Percentiles rank a stretch among this genome's conserved stretches.
phyloP scores from a whole-genome alignment of 2,888 invertebrate genomes.

The Galerucella pusilla region DNA sequence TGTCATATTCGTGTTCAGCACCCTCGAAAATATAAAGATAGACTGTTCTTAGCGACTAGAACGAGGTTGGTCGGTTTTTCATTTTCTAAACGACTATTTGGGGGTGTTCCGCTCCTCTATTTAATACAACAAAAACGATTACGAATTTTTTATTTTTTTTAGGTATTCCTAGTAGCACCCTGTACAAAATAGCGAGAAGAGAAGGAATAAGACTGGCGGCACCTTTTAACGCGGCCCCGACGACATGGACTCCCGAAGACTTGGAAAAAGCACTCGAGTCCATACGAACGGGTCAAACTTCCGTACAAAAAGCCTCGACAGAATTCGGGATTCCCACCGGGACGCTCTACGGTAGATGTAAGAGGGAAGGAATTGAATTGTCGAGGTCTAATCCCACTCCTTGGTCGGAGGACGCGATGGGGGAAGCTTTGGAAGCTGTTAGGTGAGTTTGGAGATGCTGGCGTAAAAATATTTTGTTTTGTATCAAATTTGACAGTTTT shows the following conservation, averaged over 20 bases:
- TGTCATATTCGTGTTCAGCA: too few species aligned
- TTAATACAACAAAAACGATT: background rate
- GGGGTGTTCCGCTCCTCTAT: too few species aligned
- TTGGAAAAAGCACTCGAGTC: slow-evolving; percentile 84
- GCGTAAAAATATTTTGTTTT: background rate
- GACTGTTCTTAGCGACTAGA: too few species aligned
- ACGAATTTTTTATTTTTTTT: slow-evolving; percentile 34
- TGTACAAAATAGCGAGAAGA: slow-evolving; percentile 90
- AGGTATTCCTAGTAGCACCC: slow-evolving; percentile 90
- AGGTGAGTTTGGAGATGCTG: slow-evolving; percentile 67
- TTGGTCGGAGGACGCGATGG: slow-evolving; percentile 95
- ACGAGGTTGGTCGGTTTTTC: too few species aligned
- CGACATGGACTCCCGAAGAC: slow-evolving; percentile 88
- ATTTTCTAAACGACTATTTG: too few species aligned
- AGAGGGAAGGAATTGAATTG: slow-evolving; percentile 89
- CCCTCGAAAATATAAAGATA: too few species aligned
- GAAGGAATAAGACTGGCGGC: slow-evolving; percentile 90
- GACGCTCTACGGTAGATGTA: slow-evolving; percentile 88
- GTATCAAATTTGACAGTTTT: too few species aligned
- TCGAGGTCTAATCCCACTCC: slow-evolving; percentile 91
- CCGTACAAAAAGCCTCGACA: slow-evolving; percentile 87
- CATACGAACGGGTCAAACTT: slow-evolving; percentile 82
- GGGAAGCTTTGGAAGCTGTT: slow-evolving; percentile 89
- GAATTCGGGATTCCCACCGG: slow-evolving; percentile 91
- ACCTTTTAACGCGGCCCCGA: slow-evolving; percentile 91